Evolutionary conservation across 2,113 vertebrate species (phyloP).

Genomic region (Beaufortia kweichowensis): DNA sequence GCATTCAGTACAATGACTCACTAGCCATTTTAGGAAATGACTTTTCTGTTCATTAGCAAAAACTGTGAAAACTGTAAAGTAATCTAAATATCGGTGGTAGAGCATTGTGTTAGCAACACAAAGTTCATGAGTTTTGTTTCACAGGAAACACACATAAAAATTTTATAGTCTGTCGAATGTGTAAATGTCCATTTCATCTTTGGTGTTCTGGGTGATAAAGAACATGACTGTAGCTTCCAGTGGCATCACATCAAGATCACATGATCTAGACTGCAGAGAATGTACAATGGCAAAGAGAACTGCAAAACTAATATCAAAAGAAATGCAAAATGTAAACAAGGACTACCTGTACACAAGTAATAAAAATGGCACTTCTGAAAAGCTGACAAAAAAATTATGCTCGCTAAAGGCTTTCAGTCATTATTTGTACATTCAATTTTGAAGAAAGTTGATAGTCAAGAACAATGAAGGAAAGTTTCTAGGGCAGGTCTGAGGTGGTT

Average conservation of each 20-base stretch:
- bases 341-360: background rate
- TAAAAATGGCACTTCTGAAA: conserved; percentile 23
- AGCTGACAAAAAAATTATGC: background rate
- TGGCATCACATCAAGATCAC: background rate
- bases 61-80: background rate
- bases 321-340: background rate
- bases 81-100: background rate
- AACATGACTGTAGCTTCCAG: background rate
- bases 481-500: conserved; percentile 79
- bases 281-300: background rate
- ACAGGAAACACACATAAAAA: too few relatives aligned
- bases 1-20: background rate
- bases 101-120: too few relatives aligned
- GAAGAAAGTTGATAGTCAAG: background rate
- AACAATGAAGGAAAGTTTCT: conserved; percentile 54
- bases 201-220: background rate
- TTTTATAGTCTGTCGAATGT: too few relatives aligned
- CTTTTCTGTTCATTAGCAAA: background rate
- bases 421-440: conserved; percentile 35
- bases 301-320: background rate
- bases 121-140: too few relatives aligned
- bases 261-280: background rate
- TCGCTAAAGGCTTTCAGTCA: background rate
- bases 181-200: conserved; percentile 5
- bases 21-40: background rate